These are phyloP conservation scores for Eupeodes corollae DNA, from an alignment of 1,140 invertebrate genomes.

Conservation along the genomic window DNA sequence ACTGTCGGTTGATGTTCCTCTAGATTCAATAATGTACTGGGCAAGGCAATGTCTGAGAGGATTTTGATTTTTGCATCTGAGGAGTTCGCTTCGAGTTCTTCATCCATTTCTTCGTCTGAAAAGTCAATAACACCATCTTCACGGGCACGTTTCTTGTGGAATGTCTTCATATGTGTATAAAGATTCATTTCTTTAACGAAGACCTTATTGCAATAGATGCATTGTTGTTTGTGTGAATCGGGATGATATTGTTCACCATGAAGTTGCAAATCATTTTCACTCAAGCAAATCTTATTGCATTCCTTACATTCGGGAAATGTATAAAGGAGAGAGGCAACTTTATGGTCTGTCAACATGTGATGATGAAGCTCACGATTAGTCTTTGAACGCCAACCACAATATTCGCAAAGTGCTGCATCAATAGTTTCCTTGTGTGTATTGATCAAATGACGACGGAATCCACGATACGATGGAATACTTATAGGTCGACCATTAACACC, in stretches of 20 bases:
- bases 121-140: slow-evolving; percentile 52
- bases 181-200: slow-evolving; percentile 52
- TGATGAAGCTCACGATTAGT: slow-evolving; percentile 67
- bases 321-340: slow-evolving; percentile 54
- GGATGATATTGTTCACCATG: slow-evolving; percentile 36
- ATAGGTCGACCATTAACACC: slow-evolving; percentile 50
- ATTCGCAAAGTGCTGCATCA: slow-evolving; percentile 66
- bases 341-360: slow-evolving; percentile 71
- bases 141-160: slow-evolving; percentile 48
- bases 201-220: slow-evolving; percentile 54
- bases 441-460: slow-evolving; percentile 67
- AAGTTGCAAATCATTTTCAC: slow-evolving; percentile 46
- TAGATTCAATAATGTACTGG: slow-evolving; percentile 18
- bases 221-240: slow-evolving; percentile 44
- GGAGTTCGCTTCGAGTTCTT: slow-evolving; percentile 30
- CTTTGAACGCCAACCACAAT: slow-evolving; percentile 65
- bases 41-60: slow-evolving; percentile 39
- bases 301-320: slow-evolving; percentile 63
- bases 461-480: slow-evolving; percentile 62
- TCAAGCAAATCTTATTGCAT: slow-evolving; percentile 61
- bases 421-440: slow-evolving; percentile 71
- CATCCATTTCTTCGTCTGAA: slow-evolving; percentile 43
- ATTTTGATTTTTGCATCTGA: slow-evolving; percentile 39
- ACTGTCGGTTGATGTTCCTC: slow-evolving; percentile 7
- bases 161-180: slow-evolving; percentile 52